phyloP scores from a whole-genome alignment of 2,797 vertebrate genomes.

The Manis pentadactyla region DNA sequence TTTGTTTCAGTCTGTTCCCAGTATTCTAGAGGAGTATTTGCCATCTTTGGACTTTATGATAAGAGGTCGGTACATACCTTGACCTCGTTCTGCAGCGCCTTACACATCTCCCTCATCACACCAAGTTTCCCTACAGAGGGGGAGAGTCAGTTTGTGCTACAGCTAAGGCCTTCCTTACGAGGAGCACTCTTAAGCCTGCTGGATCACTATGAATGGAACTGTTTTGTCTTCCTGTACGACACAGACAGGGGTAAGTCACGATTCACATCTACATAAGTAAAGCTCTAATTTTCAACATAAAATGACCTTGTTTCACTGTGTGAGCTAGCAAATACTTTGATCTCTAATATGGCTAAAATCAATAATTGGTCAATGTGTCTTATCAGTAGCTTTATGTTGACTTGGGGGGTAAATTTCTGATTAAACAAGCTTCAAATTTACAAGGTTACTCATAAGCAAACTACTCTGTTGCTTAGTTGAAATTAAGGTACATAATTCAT shows the following conservation, averaged over 20 bases:
- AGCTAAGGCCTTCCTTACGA: conserved; percentile 95
- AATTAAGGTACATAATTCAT: neutral
- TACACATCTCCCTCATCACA: conserved; percentile 99
- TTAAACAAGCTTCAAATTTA: neutral
- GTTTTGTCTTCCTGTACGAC: conserved; percentile 99
- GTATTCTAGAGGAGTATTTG: conserved; percentile 98
- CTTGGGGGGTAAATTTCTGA: neutral
- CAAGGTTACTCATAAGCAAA: neutral
- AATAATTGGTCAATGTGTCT: neutral
- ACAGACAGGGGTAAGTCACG: conserved; percentile 95
- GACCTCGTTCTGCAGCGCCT: conserved; percentile 99
- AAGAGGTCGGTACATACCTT: conserved; percentile 99
- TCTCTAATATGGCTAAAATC: neutral
- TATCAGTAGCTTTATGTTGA: neutral
- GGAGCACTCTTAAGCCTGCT: conserved; percentile 96
- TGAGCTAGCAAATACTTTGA: neutral
- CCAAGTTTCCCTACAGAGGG: conserved; percentile 98
- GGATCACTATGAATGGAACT: conserved; percentile 98
- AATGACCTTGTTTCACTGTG: neutral
- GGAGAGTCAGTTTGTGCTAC: conserved; percentile 98
- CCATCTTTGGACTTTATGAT: conserved; percentile 99
- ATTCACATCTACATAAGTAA: neutral
- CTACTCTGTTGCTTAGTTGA: neutral
- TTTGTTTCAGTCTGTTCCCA: conserved; percentile 91
- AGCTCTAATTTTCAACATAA: neutral